A percentile compares a stretch with the other conserved stretches of the same genome.
Conservation (phyloP, 2,113 vertebrate species). For the Sciurus niger region DNA sequence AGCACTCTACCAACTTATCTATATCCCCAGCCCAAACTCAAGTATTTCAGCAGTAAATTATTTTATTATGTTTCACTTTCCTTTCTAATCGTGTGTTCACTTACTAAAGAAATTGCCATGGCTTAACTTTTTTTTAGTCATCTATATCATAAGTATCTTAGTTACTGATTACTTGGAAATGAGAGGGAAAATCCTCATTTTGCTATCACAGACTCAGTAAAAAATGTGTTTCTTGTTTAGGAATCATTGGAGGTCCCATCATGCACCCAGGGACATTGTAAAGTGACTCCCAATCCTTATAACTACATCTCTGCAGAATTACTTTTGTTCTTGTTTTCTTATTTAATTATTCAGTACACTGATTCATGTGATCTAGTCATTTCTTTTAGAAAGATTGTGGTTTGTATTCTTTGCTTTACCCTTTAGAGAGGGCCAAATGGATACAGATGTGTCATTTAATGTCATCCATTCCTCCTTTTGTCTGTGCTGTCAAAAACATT, state of each 20-base stretch:
- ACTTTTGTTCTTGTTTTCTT: conserved; percentile 58
- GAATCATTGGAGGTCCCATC: not conserved
- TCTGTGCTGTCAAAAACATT: conserved; percentile 72
- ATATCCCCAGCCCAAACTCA: too few species aligned
- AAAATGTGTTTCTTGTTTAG: conserved; percentile 20
- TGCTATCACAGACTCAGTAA: conserved; percentile 3
- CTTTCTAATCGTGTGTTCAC: not conserved
- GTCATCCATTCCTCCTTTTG: conserved; percentile 75
- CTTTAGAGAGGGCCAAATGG: conserved; percentile 52
- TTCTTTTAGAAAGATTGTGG: conserved; percentile 60
- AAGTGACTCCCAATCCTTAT: not conserved
- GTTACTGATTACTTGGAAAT: conserved; percentile 45
- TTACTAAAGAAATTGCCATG: not conserved
- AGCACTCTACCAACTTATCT: too few species aligned
- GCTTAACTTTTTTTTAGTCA: not conserved
- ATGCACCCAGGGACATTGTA: not conserved
- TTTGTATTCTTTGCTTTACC: conserved; percentile 64
- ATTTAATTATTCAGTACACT: conserved; percentile 36
- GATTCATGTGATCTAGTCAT: not conserved
- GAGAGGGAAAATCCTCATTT: not conserved
- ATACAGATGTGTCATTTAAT: conserved; percentile 76
- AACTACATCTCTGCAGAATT: not conserved
- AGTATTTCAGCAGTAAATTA: not conserved
- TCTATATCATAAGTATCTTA: not conserved
- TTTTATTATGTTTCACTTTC: conserved; percentile 16